Percentiles rank a stretch among this genome's conserved stretches.
phyloP scores from a whole-genome alignment of 1,140 invertebrate genomes.

The Paramacrobiotus metropolitanus region DNA sequence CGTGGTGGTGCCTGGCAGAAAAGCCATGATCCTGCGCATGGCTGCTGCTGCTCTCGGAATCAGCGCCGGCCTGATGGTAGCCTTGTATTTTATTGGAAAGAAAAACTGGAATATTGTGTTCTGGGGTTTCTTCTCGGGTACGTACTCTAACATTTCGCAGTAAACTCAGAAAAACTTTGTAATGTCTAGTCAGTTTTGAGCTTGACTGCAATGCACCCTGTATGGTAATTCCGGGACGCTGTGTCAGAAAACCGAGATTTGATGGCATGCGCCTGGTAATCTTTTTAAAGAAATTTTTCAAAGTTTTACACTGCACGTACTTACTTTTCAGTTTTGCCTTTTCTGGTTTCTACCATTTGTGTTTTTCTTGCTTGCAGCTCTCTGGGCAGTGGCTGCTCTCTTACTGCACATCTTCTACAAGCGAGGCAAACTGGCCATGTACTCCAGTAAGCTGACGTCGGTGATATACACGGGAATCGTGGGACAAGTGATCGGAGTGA shows the following conservation, averaged over 20 bases:
- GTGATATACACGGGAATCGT: not conserved
- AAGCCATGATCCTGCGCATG: not conserved
- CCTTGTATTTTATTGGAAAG: not conserved
- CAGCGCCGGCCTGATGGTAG: not conserved
- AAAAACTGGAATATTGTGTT: not conserved
- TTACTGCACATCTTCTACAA: not conserved
- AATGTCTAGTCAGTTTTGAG: too few species aligned
- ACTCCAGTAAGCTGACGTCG: not conserved
- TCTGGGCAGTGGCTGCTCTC: not conserved
- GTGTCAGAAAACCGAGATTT: too few species aligned
- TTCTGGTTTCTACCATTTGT: too few species aligned
- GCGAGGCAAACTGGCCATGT: not conserved
- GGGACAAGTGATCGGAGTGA: not conserved
- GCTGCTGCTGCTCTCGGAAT: not conserved
- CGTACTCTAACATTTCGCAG: too few species aligned
- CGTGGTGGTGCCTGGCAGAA: not conserved
- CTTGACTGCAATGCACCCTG: too few species aligned
- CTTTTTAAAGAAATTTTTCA: too few species aligned
- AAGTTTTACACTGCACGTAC: too few species aligned
- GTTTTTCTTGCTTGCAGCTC: not conserved
- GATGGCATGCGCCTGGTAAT: too few species aligned
- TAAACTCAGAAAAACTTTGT: too few species aligned
- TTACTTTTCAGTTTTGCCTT: too few species aligned
- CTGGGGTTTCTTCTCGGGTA: not conserved
- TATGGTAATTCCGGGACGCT: too few species aligned